Percentiles rank a stretch among this genome's conserved stretches.
Evolutionary conservation across 2,888 invertebrate species (phyloP).

Genomic region (Andrena minutula): DNA sequence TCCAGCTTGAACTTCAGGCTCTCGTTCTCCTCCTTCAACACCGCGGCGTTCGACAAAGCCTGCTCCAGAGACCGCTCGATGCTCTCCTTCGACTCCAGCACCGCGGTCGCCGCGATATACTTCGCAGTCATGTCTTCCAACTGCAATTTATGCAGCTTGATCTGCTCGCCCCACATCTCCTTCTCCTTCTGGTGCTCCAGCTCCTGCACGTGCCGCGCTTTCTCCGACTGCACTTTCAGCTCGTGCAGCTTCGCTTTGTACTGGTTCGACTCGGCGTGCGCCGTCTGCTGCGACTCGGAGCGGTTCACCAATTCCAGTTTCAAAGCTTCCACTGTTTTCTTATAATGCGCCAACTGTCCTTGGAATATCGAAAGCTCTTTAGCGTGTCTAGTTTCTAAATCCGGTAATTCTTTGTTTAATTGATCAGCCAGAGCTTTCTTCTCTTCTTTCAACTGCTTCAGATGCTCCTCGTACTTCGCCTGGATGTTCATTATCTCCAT

Average conservation of each 20-base stretch:
- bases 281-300: constrained; percentile 73
- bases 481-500: constrained; percentile 73
- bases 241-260: constrained; percentile 73
- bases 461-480: constrained; percentile 75
- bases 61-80: constrained; percentile 82
- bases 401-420: constrained; percentile 76
- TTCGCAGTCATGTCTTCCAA: constrained; percentile 82
- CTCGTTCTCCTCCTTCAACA: constrained; percentile 78
- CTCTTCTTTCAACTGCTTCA: constrained; percentile 74
- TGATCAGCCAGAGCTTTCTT: constrained; percentile 72
- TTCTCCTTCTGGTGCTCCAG: constrained; percentile 75
- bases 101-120: constrained; percentile 77
- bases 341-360: constrained; percentile 77
- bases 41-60: constrained; percentile 76
- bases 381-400: constrained; percentile 79
- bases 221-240: constrained; percentile 67
- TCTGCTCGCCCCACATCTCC: constrained; percentile 78
- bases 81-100: constrained; percentile 82
- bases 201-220: constrained; percentile 65
- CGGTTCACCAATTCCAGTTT: constrained; percentile 79
- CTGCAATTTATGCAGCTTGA: constrained; percentile 79
- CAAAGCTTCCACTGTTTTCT: constrained; percentile 79
- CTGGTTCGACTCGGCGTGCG: constrained; percentile 71
- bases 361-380: constrained; percentile 82
- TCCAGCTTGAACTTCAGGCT: constrained; percentile 77